Conservation (phyloP, 30 jellyfish, hydroid and myxozoan genomes). For the Calvadosia cruxmelitensis region DNA sequence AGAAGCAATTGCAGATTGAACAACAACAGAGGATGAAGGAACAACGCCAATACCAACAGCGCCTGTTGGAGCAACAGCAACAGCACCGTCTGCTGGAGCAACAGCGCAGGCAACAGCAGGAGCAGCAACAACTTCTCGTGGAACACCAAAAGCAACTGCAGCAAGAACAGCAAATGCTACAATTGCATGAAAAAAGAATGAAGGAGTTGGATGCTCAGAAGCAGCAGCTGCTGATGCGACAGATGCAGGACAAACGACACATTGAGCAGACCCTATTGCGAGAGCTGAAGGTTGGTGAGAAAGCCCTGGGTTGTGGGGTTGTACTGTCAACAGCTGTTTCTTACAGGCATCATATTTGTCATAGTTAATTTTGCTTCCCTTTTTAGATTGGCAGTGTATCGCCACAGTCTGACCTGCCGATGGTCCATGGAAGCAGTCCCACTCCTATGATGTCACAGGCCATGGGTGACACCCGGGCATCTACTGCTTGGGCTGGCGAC, state of each 20-base stretch:
- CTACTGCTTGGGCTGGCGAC: too few relatives aligned
- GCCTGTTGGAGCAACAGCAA: constrained; percentile 45
- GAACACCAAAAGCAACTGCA: constrained; percentile 39
- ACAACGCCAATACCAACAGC: constrained; percentile 48
- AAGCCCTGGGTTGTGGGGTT: too few relatives aligned
- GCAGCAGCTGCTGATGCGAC: background rate
- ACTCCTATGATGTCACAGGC: too few relatives aligned
- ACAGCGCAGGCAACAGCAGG: constrained; percentile 37
- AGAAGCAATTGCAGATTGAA: constrained; percentile 13
- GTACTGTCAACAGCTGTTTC: too few relatives aligned
- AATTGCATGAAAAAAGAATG: constrained; percentile 12
- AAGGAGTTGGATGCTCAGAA: background rate
- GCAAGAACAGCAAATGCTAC: constrained; percentile 53
- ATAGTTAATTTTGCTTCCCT: too few relatives aligned
- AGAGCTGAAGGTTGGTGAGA: background rate
- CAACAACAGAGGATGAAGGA: constrained; percentile 27
- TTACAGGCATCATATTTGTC: too few relatives aligned
- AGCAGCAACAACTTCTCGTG: constrained; percentile 6
- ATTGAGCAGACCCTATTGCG: background rate
- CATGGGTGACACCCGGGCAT: too few relatives aligned
- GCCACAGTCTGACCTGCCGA: too few relatives aligned
- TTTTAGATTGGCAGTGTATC: too few relatives aligned
- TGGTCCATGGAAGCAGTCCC: too few relatives aligned
- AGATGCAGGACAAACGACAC: background rate
- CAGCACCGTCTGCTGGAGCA: too few relatives aligned